Conservation (phyloP, 2,888 invertebrate species). For the Pseudolycoriella hygida region DNA sequence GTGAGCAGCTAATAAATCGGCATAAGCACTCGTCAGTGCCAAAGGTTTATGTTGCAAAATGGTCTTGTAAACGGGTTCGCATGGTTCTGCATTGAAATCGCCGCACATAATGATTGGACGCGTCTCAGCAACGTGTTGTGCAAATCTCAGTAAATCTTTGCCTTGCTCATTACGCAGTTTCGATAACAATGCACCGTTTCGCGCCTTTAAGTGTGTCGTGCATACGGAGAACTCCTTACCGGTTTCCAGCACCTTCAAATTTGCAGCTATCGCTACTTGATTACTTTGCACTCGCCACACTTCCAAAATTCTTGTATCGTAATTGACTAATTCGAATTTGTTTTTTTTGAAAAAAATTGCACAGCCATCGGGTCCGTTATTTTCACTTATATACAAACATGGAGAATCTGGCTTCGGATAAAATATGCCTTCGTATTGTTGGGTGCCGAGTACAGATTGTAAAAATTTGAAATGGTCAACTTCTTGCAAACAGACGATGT, state of each 20-base stretch:
- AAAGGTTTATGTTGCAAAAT: conserved; percentile 31
- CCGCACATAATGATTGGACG: conserved; percentile 49
- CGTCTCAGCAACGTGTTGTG: conserved; percentile 28
- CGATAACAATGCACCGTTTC: conserved; percentile 44
- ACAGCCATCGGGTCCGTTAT: conserved; percentile 64
- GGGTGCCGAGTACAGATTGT: conserved; percentile 37
- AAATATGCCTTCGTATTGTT: conserved; percentile 51
- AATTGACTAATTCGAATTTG: conserved; percentile 39
- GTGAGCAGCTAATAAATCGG: conserved; percentile 20
- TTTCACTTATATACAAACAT: conserved; percentile 49
- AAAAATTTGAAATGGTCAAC: conserved; percentile 58
- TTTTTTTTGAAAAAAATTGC: conserved; percentile 50
- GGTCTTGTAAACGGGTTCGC: conserved; percentile 48
- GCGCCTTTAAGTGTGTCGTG: conserved; percentile 58
- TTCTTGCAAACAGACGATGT: conserved; percentile 57
- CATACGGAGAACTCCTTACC: conserved; percentile 44
- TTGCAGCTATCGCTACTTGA: conserved; percentile 44
- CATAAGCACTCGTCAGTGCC: conserved; percentile 34
- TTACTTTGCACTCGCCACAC: conserved; percentile 59
- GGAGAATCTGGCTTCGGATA: conserved; percentile 63
- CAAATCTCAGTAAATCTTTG: conserved; percentile 42
- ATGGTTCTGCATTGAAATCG: conserved; percentile 60
- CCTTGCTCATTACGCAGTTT: conserved; percentile 54
- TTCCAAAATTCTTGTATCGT: conserved; percentile 41
- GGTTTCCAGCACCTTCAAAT: conserved; percentile 34